Base-by-base conservation (phyloP, 2,888 invertebrate species). In the Lydus trimaculatus region DNA sequence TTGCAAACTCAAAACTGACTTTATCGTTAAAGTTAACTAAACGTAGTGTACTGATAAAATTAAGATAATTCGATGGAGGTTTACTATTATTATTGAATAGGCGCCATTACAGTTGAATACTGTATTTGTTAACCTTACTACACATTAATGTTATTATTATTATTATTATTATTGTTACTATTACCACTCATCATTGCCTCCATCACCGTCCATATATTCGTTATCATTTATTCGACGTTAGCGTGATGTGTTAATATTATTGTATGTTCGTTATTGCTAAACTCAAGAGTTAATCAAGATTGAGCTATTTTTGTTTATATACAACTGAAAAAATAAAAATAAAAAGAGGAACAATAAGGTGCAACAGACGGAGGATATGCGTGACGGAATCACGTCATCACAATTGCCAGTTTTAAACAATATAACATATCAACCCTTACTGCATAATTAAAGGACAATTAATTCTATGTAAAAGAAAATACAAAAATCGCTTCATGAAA, bases 241-340 rank as follows among this genome's bases (percentile, higher is more conserved):
- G 75, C 75, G 76, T 76, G 76, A 75, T 72, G 73, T 75, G 72
- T 75, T 75, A 74, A 74, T 76, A 76, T 76, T 74, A 76, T 73
- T 73, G 73, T 72, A 63, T 20, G 65, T 39, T 17, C 61, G 58
- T 64, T 69, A 63, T 63, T 69, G 66, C 60, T 66, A 63, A 65
- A 59, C 63, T 66, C 64, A 66, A 69, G 69, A 64, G 70, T 61
- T 70, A 69, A 70, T 70, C 70, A 66, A 61, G 66, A 70, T 70
- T 66, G 61, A 36, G 64, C 70, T 70, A 66, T 66, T 70, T 70
- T 70, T 70, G 64, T 62, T 64, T 43, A 64, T 58, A 56, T 13
- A 56, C 1, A 23, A 9, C 4, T 15, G 23, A 25, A 15, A 13
- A 11, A 56, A 56, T 4, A 9, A 15, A 15, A 56, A 25, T 13